phyloP scores from a whole-genome alignment of 2,113 vertebrate genomes.

The Laterallus jamaicensis region DNA sequence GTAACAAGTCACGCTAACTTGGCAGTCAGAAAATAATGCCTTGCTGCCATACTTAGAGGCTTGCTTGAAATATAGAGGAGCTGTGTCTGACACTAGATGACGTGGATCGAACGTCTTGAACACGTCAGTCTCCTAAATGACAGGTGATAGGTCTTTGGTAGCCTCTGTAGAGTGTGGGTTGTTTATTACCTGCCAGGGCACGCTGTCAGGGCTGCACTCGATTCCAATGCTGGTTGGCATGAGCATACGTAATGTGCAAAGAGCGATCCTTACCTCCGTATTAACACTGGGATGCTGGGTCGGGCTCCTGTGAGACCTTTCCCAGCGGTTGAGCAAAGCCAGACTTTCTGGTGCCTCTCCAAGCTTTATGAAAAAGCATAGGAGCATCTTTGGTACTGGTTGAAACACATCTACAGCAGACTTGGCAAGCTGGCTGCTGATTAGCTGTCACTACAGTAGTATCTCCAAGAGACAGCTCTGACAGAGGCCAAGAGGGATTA shows the following conservation, averaged over 20 bases:
- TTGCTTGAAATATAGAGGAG: not conserved
- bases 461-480: conserved; percentile 16
- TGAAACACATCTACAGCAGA: not conserved
- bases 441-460: not conserved
- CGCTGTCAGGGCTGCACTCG: fast-evolving
- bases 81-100: not conserved
- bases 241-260: fast-evolving
- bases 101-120: not conserved
- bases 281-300: not conserved
- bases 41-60: not conserved
- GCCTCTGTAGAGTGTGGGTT: not conserved
- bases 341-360: not conserved
- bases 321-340: not conserved
- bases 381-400: not conserved
- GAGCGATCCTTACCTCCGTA: not conserved
- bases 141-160: not conserved
- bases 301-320: not conserved
- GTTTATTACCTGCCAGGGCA: not conserved
- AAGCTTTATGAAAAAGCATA: not conserved
- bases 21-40: not conserved
- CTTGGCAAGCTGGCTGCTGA: not conserved
- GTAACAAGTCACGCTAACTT: not conserved
- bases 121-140: not conserved
- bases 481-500: not conserved
- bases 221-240: not conserved